Evolutionary conservation across 1,140 invertebrate species (phyloP), one percentile per base, ranked within the genome.

Genomic region (Drosophila sucinea): DNA sequence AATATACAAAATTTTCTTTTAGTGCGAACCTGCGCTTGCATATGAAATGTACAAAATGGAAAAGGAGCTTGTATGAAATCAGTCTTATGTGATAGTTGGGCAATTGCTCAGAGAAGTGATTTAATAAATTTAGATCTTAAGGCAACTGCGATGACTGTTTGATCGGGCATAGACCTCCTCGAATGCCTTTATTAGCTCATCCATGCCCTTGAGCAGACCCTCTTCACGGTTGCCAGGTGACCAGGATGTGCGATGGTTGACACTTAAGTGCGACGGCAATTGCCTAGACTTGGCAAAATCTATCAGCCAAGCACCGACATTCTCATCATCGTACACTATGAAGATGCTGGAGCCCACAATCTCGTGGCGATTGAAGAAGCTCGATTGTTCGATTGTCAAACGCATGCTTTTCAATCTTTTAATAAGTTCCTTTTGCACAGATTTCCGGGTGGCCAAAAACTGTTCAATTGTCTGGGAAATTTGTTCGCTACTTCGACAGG

Each of bases 261-360:
- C 94, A 58, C 90, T 93, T 10, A 95, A 79, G 10, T 95, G 95
- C 32, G 95, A 93, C 1, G 97, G 96, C 32, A 98, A 92, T 55
- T 94, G 93, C 11, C 95, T 93, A 0, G 97, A 98, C 90, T 99
- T 99, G 11, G 97, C 98, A 93, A 99, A 99, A 91, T 99, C 98
- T 65, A 99, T 99, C 70, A 99, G 93, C 98, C 98, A 99, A 2
- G 96, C 96, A 60, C 97, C 97, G 3, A 97, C 96, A 75, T 95
- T 95, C 61, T 95, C 94, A 68, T 96, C 94, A 91, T 99, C 98
- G 90, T 98, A 98, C 35, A 99, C 96, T 82, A 99, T 96, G 66
- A 99, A 96, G 72, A 99, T 95, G 92, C 97, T 98, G 92, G 97
- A 98, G 25, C 98, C 98, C 79, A 99, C 96, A 30, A 99, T 97